Evolutionary conservation across 2,888 invertebrate genomes (phyloP), one percentile per base, ranked within the genome.

Genomic region (Pristionchus entomophagus): DNA sequence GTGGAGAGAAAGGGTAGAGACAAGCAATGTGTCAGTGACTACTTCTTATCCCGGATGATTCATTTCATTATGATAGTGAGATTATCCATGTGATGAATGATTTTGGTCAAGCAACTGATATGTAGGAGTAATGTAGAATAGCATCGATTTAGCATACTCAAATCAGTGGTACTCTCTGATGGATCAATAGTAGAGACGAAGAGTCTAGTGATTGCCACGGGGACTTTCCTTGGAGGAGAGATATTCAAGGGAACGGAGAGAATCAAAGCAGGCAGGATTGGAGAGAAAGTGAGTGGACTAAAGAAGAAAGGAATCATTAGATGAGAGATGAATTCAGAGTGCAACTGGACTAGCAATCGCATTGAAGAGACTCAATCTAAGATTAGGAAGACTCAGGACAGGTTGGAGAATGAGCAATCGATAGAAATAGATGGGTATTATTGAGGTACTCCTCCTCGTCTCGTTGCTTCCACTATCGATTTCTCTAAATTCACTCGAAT

Each of bases 211-310:
- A 95, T 97, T 89, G 96, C 97, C 35, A 97, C 97, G 0, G 97
- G 97, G 4, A 97, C 97, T 0, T 97, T 97, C 94, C 95, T 97
- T 62, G 95, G 96, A 87, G 97, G 96, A 0, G 95, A 96, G 92
- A 97, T 97, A 85, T 96, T 96, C 93, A 96, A 97, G 86, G 97
- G 97, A 0, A 93, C 96, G 88, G 95, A 96, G 89, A 95, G 95
- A 56, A 95, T 95, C 88, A 96, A 96, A 3, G 97, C 97, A 38
- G 97, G 97, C 0, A 78, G 93, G 32, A 91, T 91, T n/a, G 90
- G 89, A 32, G 93, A 93, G 38, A 88, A 89, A 82, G 90, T 91
- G 14, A 56, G 35, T 14, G 10, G 62, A 56, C n/a, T 17, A 41
- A 0, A 32, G 51, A 51, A 32, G 22, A 19, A 19, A 32, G 4